phyloP scores from a whole-genome alignment of 1,140 invertebrate species.

The Orussus abietinus region DNA sequence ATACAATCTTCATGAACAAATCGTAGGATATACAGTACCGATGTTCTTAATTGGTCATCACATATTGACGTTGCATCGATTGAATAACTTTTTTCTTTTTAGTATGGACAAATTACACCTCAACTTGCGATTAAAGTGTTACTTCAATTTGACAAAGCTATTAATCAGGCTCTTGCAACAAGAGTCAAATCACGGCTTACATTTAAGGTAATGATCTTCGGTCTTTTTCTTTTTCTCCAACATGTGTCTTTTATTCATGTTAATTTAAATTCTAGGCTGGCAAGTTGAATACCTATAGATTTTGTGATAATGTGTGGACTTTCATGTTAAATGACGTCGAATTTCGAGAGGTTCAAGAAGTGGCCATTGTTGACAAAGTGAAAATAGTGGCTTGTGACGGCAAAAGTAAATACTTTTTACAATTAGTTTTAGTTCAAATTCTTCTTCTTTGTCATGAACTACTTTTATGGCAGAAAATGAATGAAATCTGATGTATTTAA shows the following conservation, averaged over 20 bases:
- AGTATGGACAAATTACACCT: slow-evolving; percentile 95
- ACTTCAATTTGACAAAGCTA: slow-evolving; percentile 94
- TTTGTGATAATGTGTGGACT: slow-evolving; percentile 99
- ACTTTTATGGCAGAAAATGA: slow-evolving; percentile 4
- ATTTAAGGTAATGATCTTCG: slow-evolving; percentile 71
- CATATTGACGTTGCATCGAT: no score
- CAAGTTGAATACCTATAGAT: slow-evolving; percentile 96
- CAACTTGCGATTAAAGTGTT: slow-evolving; percentile 88
- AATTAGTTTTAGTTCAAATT: no score
- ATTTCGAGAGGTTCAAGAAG: slow-evolving; percentile 92
- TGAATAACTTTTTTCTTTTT: slow-evolving; percentile 49
- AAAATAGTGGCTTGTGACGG: slow-evolving; percentile 99
- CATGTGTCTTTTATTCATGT: slow-evolving; percentile 7
- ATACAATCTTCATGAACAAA: no score
- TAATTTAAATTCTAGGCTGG: slow-evolving; percentile 65
- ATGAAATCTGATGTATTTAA: slow-evolving; percentile 14
- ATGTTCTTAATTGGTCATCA: no score
- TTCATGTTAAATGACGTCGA: slow-evolving; percentile 98
- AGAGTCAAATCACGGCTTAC: slow-evolving; percentile 88
- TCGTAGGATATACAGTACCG: no score
- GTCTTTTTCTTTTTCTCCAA: background rate
- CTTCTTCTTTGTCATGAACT: no score
- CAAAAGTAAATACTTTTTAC: slow-evolving; percentile 71
- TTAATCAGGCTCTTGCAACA: slow-evolving; percentile 90
- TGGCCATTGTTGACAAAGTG: slow-evolving; percentile 93